Base-by-base conservation (phyloP, 2,797 vertebrate genomes). In the Argyrosomus regius region DNA sequence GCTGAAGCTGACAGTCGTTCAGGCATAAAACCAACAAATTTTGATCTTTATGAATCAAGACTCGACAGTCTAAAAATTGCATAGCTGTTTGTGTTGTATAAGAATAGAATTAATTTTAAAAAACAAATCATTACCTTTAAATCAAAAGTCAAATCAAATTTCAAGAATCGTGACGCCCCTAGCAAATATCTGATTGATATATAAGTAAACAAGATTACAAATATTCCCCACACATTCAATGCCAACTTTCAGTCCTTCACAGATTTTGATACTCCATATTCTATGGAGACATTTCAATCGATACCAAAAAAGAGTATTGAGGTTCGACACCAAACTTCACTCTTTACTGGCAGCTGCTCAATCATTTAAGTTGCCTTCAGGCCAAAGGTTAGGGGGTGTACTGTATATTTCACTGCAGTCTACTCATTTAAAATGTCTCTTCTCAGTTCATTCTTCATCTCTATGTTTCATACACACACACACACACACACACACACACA, bases 361-460 rank as follows among this genome's bases (percentile, higher is more conserved):
- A 58, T 75, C 48, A 78, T 56, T 67, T 39, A 61, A 56, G 56
- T 26, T 63, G 31, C 53, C 20, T 63, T 28, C 8, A 63, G 56
- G 77, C n/a, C 48, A 54, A 41, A 77, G 69, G 54, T 77, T 68
- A 66, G 67, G 17, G 8, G 57, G 24, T 39, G 62, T 24, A 56
- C 52, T 53, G 39, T 41, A 59, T 31, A 56, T 59, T 69, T 62
- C 62, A 46, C 61, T 11, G 61, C 63, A 75, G 63, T 72, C 46
- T 57, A 41, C 63, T 68, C 46, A 80, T 78, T 83, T 61, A 49
- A 74, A 68, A 61, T 58, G 22, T 74, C 14, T 14, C 58, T 9
- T 61, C 62, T 72, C 49, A 31, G 26, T 66, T 81, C 65, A 65
- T 64, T 85, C 59, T 71, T 60, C 60, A 52, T 67, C 52, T 75